These are phyloP conservation scores for Andrena trimmerana DNA, from an alignment of 2,888 invertebrate species.

Conservation along the genomic window DNA sequence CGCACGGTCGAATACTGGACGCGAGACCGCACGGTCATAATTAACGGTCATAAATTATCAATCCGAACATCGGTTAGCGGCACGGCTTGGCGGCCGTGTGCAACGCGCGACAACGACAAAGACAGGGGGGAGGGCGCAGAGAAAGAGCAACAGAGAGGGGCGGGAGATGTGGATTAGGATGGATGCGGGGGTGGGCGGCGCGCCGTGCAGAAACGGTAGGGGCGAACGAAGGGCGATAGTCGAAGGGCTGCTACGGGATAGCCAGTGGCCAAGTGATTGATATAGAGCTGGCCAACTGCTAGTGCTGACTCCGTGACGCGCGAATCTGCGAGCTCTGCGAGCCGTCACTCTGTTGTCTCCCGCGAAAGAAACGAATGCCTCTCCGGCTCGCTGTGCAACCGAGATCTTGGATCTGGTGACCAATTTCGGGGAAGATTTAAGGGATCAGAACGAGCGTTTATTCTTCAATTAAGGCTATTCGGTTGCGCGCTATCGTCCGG, in stretches of 20 bases:
- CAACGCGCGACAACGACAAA: conserved; percentile 68
- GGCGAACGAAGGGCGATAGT: conserved; percentile 73
- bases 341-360: conserved; percentile 72
- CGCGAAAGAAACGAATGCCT: conserved; percentile 66
- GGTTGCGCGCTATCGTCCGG: conserved; percentile 19
- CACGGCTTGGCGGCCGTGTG: conserved; percentile 70
- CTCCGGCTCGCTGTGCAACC: background rate
- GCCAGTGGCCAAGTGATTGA: conserved; percentile 83
- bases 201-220: conserved; percentile 69
- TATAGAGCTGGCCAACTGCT: conserved; percentile 84
- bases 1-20: conserved; percentile 74
- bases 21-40: conserved; percentile 82
- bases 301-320: conserved; percentile 84
- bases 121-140: conserved; percentile 28
- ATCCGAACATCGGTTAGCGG: conserved; percentile 83
- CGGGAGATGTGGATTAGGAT: conserved; percentile 62
- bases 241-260: conserved; percentile 76
- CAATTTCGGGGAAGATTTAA: conserved; percentile 6
- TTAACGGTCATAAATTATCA: conserved; percentile 85
- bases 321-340: conserved; percentile 81
- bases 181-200: conserved; percentile 56
- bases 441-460: background rate
- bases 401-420: conserved; percentile 12
- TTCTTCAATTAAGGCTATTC: conserved; percentile 5
- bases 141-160: conserved; percentile 48